These are phyloP conservation scores for Dolomedes plantarius DNA, from an alignment of 2,888 invertebrate genomes.

Conservation along the genomic window DNA sequence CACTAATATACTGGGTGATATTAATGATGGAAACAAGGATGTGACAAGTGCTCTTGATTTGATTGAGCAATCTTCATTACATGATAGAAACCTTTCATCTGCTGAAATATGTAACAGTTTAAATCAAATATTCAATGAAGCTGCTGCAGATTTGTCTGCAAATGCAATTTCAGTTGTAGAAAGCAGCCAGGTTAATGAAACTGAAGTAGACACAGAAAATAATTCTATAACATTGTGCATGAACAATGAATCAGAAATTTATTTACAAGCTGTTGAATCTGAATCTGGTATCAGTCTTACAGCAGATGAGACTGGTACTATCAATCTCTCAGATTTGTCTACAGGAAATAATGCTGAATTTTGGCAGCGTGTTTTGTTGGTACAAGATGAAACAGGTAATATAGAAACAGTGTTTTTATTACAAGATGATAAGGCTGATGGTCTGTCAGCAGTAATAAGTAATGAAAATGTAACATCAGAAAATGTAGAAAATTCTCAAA, in stretches of 20 bases:
- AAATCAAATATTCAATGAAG: neutral
- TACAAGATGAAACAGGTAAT: neutral
- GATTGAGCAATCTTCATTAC: neutral
- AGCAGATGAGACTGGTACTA: neutral
- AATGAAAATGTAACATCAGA: neutral
- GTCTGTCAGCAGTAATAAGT: neutral
- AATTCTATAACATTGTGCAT: no score
- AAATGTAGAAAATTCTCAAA: neutral
- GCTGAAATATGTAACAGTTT: constrained; percentile 2
- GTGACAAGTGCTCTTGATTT: neutral
- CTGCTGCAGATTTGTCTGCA: neutral
- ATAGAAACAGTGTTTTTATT: neutral
- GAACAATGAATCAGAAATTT: neutral
- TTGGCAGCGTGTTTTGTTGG: neutral
- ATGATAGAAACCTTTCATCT: neutral
- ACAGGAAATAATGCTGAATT: neutral
- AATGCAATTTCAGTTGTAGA: neutral
- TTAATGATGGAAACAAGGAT: no score
- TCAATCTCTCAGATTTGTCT: neutral
- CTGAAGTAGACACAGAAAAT: neutral
- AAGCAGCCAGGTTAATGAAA: neutral
- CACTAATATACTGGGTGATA: no score
- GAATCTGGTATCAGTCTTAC: neutral
- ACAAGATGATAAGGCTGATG: neutral
- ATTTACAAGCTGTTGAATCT: neutral